Percentiles rank a stretch among this genome's conserved stretches.
Conservation (phyloP, 2,797 vertebrate genomes). For the Gallinago stenura region DNA sequence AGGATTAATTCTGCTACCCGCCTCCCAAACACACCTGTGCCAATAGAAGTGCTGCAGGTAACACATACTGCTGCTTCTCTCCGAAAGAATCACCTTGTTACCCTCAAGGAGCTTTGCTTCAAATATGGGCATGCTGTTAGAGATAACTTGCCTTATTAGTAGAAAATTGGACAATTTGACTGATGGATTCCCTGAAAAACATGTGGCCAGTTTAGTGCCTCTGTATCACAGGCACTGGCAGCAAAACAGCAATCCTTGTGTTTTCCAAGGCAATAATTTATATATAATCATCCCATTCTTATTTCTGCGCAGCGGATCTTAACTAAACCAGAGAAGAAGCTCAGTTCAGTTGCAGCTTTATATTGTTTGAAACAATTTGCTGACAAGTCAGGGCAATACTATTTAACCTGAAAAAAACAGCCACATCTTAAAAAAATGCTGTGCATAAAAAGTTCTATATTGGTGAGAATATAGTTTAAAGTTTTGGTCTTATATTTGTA, state of each 20-base stretch:
- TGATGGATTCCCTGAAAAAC: not conserved
- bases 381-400: not conserved
- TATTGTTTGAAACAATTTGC: not conserved
- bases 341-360: not conserved
- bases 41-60: conserved; percentile 82
- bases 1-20: conserved; percentile 80
- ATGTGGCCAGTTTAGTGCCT: not conserved
- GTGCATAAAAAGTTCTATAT: not conserved
- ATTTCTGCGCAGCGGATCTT: not conserved
- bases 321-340: not conserved
- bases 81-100: not conserved
- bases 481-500: not conserved
- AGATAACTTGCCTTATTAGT: not conserved
- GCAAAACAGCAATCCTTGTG: not conserved
- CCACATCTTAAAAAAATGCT: not conserved
- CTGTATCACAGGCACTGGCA: not conserved
- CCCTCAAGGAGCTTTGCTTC: not conserved
- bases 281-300: not conserved
- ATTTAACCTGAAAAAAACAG: not conserved
- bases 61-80: not conserved
- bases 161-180: not conserved
- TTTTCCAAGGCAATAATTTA: not conserved
- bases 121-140: not conserved
- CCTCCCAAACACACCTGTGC: conserved; percentile 81
- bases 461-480: not conserved